These are phyloP conservation scores for Calosoma granatense DNA, from an alignment of 1,140 invertebrate genomes.

Conservation along the genomic window DNA sequence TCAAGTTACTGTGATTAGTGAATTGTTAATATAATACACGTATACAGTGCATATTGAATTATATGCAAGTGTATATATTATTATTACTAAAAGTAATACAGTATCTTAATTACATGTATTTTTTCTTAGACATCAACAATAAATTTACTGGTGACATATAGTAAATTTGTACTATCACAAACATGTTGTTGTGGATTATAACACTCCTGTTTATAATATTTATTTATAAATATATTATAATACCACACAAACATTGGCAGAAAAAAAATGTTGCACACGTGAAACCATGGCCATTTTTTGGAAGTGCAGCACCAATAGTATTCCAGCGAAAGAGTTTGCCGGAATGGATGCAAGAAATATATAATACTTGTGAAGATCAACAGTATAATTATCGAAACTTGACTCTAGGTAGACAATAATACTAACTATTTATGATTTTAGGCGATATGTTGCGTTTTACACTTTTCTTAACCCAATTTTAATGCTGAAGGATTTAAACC, in stretches of 20 bases:
- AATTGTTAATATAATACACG: no score
- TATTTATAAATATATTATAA: neutral
- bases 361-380: neutral
- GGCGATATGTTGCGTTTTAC: slow-evolving; percentile 38
- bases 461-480: slow-evolving; percentile 34
- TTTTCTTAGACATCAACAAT: no score
- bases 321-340: neutral
- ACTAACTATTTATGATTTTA: no score
- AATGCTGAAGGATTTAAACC: slow-evolving; percentile 25
- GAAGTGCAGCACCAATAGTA: slow-evolving; percentile 12
- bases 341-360: neutral
- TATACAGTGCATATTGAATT: no score
- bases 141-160: no score
- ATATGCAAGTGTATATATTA: no score
- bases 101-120: no score
- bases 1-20: no score
- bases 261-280: slow-evolving; percentile 12
- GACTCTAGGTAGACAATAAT: neutral
- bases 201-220: neutral
- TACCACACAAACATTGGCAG: slow-evolving; percentile 13
- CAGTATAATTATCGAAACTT: neutral
- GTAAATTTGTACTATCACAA: no score
- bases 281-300: slow-evolving; percentile 16
- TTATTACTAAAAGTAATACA: no score
- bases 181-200: neutral